Base-by-base conservation (phyloP, 2,888 invertebrate genomes). In the Piscicola geometra region DNA sequence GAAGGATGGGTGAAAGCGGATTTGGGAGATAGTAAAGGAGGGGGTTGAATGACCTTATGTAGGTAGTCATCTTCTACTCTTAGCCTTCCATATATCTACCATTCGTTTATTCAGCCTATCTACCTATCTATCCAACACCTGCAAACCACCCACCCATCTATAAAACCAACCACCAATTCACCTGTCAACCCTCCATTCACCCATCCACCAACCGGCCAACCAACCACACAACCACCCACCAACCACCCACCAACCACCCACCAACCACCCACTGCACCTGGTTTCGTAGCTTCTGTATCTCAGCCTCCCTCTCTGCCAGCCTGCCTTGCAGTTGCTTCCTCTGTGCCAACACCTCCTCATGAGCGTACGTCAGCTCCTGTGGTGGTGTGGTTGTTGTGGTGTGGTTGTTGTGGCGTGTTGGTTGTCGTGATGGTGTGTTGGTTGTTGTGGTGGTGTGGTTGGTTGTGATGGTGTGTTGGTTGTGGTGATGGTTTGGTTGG, bases 301-400 rank as follows among this genome's bases (percentile, higher is more conserved):
- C 89, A 2, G 83, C 81, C 73, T 90, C 89, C 79, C 88, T 86
- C 80, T 89, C 89, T 79, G 86, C 85, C 35, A 89, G 81, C 81
- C 88, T 86, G 2, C 84, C 81, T 76, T 87, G 86, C 76, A 88
- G 85, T 75, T 84, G 82, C 30, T 85, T 85, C 76, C 87, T 86
- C 79, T 88, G 88, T 78, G 87, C 85, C 66, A 86, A 82, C 66
- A 88, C 81, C 80, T 89, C 89, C 77, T 89, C 88, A 77, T 88
- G 86, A 18, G 88, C 84, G 80, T 86, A 88, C 82, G 86, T 87
- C 80, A 88, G 81, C 84, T 88, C 88, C 88, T 88, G 81, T 77
- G 21, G 28, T 50, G 41, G 15, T 41, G 41, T 9, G 5, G 41
- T 9, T 41, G 64, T 12, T 30, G 25, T 50, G 41, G 15, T 41